Percentiles rank a stretch among this genome's conserved stretches.
These are phyloP conservation scores for Harlomillsia oculata DNA, from an alignment of 1,140 invertebrate genomes.

Conservation along the genomic window DNA sequence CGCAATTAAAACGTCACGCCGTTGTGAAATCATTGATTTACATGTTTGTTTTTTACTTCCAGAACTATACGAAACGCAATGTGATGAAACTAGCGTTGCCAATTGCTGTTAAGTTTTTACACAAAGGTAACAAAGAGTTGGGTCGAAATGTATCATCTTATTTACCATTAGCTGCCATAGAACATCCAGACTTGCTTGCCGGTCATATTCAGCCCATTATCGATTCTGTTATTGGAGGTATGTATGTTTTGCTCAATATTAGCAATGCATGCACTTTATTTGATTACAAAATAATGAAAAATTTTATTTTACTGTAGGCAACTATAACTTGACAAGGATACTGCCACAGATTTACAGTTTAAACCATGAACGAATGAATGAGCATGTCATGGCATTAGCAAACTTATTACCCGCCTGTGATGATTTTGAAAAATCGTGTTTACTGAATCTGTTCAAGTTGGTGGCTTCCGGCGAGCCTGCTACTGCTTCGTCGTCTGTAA, in stretches of 20 bases:
- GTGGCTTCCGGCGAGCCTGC: constrained; percentile 66
- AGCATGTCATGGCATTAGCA: constrained; percentile 70
- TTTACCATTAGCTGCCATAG: constrained; percentile 80
- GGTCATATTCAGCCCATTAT: constrained; percentile 80
- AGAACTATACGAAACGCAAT: constrained; percentile 77
- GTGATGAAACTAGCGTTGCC: constrained; percentile 83
- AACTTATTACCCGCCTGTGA: constrained; percentile 70
- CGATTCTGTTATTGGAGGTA: constrained; percentile 74
- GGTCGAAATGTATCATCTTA: constrained; percentile 82
- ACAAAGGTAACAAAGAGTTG: constrained; percentile 79
- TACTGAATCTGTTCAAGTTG: constrained; percentile 67
- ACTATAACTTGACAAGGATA: constrained; percentile 72
- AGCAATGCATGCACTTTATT: background rate
- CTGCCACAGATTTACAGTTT: constrained; percentile 79
- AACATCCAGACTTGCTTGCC: constrained; percentile 73
- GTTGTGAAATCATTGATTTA: constrained; percentile 9
- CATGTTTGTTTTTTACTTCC: constrained; percentile 36
- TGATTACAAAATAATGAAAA: constrained; percentile 2
- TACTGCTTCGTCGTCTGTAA: constrained; percentile 1
- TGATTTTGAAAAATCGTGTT: constrained; percentile 66
- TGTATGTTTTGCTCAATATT: constrained; percentile 19
- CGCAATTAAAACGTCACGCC: background rate
- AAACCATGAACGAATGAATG: constrained; percentile 69
- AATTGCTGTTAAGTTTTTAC: constrained; percentile 79
- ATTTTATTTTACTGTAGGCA: constrained; percentile 46